Percentiles rank a stretch among this genome's conserved stretches.
Evolutionary conservation across 2,797 vertebrate species (phyloP).

Genomic region (Pygocentrus nattereri): DNA sequence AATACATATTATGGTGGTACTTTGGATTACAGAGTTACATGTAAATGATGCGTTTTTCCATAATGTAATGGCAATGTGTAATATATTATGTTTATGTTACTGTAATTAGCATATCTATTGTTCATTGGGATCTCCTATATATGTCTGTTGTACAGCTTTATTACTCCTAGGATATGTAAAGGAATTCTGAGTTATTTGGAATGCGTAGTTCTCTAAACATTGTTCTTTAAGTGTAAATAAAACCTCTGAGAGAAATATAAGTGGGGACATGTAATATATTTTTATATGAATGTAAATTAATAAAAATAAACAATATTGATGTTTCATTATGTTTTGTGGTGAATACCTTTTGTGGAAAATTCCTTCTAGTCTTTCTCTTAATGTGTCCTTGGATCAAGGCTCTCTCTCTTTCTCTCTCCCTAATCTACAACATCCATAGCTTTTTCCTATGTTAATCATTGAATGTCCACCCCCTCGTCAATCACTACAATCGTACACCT

Average conservation of each 20-base stretch:
- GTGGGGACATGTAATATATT: neutral
- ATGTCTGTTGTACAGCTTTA: neutral
- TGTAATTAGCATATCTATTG: neutral
- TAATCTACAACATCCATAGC: neutral
- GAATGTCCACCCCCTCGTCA: constrained; percentile 36
- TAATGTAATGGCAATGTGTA: neutral
- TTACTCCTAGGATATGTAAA: neutral
- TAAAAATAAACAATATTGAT: too few relatives aligned
- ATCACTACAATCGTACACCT: constrained; percentile 31
- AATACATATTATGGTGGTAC: neutral
- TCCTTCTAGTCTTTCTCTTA: neutral
- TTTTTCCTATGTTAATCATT: constrained; percentile 72
- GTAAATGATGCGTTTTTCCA: neutral
- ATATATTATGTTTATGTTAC: neutral
- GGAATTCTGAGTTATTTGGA: neutral
- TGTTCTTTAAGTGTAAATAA: neutral
- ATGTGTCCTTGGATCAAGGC: constrained; percentile 20
- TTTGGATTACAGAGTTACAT: neutral
- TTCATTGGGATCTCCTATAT: neutral
- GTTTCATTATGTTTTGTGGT: too few relatives aligned
- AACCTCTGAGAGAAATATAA: neutral
- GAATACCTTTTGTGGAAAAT: neutral
- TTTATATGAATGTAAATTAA: too few relatives aligned
- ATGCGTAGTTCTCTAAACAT: neutral
- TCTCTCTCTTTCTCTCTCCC: neutral